A percentile compares a stretch with the other conserved stretches of the same genome.
Conservation (phyloP, 2,888 invertebrate species). For the Spisula solida region DNA sequence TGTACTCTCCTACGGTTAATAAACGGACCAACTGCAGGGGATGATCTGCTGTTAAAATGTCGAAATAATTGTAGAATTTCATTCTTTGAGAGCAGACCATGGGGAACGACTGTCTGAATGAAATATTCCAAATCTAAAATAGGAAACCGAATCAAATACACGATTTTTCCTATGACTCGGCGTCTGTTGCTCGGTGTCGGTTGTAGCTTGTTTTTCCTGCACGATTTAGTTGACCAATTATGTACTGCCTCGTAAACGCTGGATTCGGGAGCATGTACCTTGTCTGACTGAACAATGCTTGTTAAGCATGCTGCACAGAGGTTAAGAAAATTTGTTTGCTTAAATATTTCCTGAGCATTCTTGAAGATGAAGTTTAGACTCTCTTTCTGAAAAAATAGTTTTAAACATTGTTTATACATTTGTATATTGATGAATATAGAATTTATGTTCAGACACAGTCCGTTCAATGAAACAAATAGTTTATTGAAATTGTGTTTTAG, state of each 20-base stretch:
- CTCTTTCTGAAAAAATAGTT: conserved; percentile 48
- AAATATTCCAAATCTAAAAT: conserved; percentile 75
- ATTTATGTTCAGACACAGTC: too few species aligned
- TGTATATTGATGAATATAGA: too few species aligned
- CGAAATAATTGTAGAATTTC: conserved; percentile 60
- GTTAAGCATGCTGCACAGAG: conserved; percentile 91
- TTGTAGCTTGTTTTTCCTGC: conserved; percentile 74
- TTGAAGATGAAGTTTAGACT: conserved; percentile 66
- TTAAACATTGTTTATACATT: too few species aligned
- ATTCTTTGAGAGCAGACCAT: conserved; percentile 61
- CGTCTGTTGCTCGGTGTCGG: conserved; percentile 72
- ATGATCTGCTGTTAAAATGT: conserved; percentile 61
- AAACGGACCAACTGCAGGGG: conserved; percentile 57
- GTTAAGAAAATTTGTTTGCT: conserved; percentile 89
- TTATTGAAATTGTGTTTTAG: too few species aligned
- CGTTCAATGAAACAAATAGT: too few species aligned
- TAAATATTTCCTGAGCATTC: conserved; percentile 57
- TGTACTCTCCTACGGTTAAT: conserved; percentile 56
- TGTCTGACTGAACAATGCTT: conserved; percentile 90
- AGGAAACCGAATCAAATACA: conserved; percentile 80
- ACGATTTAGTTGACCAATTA: conserved; percentile 79
- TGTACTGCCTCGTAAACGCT: conserved; percentile 75
- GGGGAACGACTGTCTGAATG: conserved; percentile 59
- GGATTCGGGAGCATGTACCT: conserved; percentile 89
- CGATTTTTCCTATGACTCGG: conserved; percentile 74